phyloP scores from a whole-genome alignment of 2,113 vertebrate genomes.

The Proterorhinus semilunaris region DNA sequence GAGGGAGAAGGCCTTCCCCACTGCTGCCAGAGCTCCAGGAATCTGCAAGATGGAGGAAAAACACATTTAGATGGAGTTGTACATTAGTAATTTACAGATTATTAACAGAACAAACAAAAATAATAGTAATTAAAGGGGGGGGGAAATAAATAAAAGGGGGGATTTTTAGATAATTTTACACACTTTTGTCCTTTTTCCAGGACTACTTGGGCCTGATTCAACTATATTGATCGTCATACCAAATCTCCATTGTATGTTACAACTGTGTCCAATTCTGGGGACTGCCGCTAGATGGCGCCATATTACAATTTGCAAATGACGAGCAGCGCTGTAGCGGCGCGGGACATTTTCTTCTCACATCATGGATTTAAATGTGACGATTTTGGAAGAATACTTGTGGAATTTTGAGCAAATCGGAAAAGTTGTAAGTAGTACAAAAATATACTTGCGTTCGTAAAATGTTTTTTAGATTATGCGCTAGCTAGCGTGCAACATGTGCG shows the following conservation, averaged over 20 bases:
- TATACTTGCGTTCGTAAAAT: background rate
- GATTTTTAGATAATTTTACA: too few relatives aligned
- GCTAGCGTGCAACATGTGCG: too few relatives aligned
- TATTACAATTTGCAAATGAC: background rate
- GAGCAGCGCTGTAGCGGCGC: background rate
- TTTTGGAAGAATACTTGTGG: background rate
- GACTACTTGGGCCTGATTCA: too few relatives aligned
- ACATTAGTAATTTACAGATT: background rate
- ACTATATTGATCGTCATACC: too few relatives aligned
- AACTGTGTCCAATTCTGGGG: background rate
- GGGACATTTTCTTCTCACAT: background rate
- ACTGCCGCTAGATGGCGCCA: conserved; percentile 23
- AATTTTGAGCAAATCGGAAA: background rate
- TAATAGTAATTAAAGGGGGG: too few relatives aligned
- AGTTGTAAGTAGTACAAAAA: background rate
- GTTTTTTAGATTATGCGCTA: too few relatives aligned
- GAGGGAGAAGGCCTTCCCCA: conserved; percentile 45
- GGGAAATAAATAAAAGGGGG: too few relatives aligned
- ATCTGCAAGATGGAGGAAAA: conserved; percentile 39
- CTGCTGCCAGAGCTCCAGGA: conserved; percentile 69
- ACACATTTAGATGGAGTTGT: too few relatives aligned
- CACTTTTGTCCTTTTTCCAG: too few relatives aligned
- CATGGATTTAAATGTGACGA: background rate
- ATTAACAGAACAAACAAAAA: too few relatives aligned
- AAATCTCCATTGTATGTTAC: background rate